These are phyloP conservation scores for Andrena bucephala DNA, from an alignment of 2,888 invertebrate species.

Conservation along the genomic window DNA sequence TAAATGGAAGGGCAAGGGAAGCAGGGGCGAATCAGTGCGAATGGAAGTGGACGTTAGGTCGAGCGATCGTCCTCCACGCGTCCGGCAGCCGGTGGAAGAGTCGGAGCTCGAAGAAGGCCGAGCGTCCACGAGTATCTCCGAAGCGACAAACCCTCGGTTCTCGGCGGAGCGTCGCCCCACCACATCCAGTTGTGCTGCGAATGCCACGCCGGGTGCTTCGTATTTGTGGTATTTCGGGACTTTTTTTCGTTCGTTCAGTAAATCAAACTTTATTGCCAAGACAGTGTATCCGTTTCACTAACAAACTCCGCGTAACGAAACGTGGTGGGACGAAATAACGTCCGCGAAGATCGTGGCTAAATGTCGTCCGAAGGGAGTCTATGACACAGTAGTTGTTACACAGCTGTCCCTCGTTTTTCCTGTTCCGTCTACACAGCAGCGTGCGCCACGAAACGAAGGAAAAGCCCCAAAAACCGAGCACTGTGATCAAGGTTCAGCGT, in stretches of 20 bases:
- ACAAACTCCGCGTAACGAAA: not conserved
- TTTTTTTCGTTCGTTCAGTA: conserved; percentile 55
- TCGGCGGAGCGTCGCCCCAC: conserved; percentile 74
- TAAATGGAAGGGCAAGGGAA: conserved; percentile 52
- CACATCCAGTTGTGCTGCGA: conserved; percentile 83
- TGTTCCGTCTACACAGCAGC: conserved; percentile 9
- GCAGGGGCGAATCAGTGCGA: conserved; percentile 72
- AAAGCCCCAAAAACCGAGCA: not conserved
- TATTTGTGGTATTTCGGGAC: conserved; percentile 64
- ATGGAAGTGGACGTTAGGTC: conserved; percentile 75
- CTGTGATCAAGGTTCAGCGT: not conserved
- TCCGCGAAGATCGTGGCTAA: not conserved
- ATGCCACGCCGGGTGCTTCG: conserved; percentile 79
- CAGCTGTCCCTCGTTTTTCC: conserved; percentile 25
- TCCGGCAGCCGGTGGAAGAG: conserved; percentile 69
- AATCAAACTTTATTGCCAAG: conserved; percentile 30
- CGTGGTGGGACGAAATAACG: not conserved
- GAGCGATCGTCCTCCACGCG: conserved; percentile 70
- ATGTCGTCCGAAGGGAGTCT: not conserved
- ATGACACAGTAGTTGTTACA: not conserved
- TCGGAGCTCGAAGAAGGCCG: conserved; percentile 62
- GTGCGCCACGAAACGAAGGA: conserved; percentile 31
- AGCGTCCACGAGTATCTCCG: conserved; percentile 70
- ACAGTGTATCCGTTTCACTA: conserved; percentile 19
- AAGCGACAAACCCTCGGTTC: conserved; percentile 74